Conservation (phyloP, 2,888 invertebrate genomes). For the Phrixothrix hirtus region DNA sequence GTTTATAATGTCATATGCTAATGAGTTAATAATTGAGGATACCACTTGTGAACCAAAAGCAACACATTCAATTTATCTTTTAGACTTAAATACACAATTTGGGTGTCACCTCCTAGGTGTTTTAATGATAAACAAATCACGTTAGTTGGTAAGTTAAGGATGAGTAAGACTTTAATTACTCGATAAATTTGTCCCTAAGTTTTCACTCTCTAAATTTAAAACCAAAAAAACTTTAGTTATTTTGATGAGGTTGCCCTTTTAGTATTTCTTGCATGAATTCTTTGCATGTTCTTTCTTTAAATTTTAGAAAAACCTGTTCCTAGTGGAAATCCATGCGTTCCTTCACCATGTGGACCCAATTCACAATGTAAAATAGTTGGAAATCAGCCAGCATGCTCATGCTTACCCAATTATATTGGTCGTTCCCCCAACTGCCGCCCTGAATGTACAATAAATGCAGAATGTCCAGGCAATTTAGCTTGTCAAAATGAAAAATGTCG, state of each 20-base stretch:
- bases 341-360: conserved; percentile 68
- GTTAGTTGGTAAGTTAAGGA: not conserved
- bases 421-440: conserved; percentile 67
- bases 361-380: conserved; percentile 64
- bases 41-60: no score
- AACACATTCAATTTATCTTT: no score
- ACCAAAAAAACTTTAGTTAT: not conserved
- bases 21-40: no score
- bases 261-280: conserved; percentile 36
- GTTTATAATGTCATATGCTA: no score
- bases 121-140: no score
- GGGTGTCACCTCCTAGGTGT: no score
- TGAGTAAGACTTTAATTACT: not conserved
- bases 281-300: conserved; percentile 35
- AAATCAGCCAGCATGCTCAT: conserved; percentile 64
- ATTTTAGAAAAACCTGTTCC: conserved; percentile 54
- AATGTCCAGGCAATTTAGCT: conserved; percentile 74
- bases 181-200: not conserved
- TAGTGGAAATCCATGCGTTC: conserved; percentile 63
- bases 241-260: not conserved
- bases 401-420: conserved; percentile 63
- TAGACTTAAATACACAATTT: no score
- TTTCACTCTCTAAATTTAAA: not conserved
- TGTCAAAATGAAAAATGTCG: conserved; percentile 78
- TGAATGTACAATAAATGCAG: conserved; percentile 71